These are phyloP conservation scores for Anableps anableps DNA, from an alignment of 2,797 vertebrate species.

Conservation along the genomic window DNA sequence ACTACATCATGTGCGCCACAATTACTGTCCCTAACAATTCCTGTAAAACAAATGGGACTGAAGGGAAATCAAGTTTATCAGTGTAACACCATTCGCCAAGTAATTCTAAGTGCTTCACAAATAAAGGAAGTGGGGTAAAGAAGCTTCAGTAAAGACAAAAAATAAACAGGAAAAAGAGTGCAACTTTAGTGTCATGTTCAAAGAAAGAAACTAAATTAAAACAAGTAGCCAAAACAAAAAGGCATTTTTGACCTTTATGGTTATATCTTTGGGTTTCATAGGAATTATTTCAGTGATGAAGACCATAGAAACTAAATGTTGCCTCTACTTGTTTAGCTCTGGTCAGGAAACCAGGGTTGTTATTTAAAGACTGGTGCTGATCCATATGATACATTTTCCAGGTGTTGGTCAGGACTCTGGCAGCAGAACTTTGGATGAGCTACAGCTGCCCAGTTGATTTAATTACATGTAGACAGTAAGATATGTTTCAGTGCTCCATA, in stretches of 20 bases:
- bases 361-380: too few relatives aligned
- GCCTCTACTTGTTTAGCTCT: too few relatives aligned
- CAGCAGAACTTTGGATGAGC: too few relatives aligned
- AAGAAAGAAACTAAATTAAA: not conserved
- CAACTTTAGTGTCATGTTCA: not conserved
- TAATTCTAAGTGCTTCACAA: not conserved
- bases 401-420: too few relatives aligned
- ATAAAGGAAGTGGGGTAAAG: not conserved
- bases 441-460: too few relatives aligned
- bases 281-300: not conserved
- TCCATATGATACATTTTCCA: too few relatives aligned
- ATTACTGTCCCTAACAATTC: not conserved
- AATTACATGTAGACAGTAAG: too few relatives aligned
- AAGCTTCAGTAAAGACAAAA: not conserved
- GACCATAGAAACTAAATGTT: not conserved
- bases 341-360: too few relatives aligned
- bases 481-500: too few relatives aligned
- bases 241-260: not conserved
- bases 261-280: not conserved
- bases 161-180: not conserved
- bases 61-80: not conserved
- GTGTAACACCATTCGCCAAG: not conserved
- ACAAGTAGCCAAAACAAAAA: not conserved
- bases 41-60: not conserved
- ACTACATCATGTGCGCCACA: not conserved